Conservation (phyloP, 2,888 invertebrate genomes). For the Conops quadrifasciatus region DNA sequence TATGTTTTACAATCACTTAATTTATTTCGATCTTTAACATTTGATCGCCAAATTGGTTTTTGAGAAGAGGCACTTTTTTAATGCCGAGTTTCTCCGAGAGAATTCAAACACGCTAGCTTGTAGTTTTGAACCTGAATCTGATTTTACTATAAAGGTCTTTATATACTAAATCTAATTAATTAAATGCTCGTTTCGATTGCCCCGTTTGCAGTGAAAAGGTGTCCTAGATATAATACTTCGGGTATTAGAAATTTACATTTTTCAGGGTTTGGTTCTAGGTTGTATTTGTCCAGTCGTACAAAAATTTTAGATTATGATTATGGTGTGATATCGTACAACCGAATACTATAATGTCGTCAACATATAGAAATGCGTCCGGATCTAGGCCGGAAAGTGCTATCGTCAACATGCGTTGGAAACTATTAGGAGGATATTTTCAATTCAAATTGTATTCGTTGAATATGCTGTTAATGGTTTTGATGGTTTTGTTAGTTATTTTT, state of each 20-base stretch:
- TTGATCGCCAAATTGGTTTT: too few relatives aligned
- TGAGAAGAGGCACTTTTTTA: too few relatives aligned
- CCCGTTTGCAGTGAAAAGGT: slow-evolving; percentile 42
- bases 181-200: too few relatives aligned
- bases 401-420: slow-evolving; percentile 42
- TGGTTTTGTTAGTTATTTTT: slow-evolving; percentile 35
- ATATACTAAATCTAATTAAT: too few relatives aligned
- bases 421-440: slow-evolving; percentile 41
- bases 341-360: slow-evolving; percentile 46
- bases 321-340: slow-evolving; percentile 36
- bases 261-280: slow-evolving; percentile 38
- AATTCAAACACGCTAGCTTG: too few relatives aligned
- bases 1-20: too few relatives aligned
- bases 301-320: slow-evolving; percentile 29
- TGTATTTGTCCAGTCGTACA: slow-evolving; percentile 35
- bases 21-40: too few relatives aligned
- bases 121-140: too few relatives aligned
- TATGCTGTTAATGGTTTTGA: slow-evolving; percentile 41
- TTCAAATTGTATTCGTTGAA: slow-evolving; percentile 39
- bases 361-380: slow-evolving; percentile 42
- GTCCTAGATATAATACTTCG: slow-evolving; percentile 44
- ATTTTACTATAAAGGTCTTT: too few relatives aligned
- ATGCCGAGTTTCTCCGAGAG: too few relatives aligned
- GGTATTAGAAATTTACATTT: slow-evolving; percentile 40
- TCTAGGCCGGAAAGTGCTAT: slow-evolving; percentile 39